These are phyloP conservation scores for Uria aalge DNA, from an alignment of 2,113 vertebrate species.

Conservation along the genomic window DNA sequence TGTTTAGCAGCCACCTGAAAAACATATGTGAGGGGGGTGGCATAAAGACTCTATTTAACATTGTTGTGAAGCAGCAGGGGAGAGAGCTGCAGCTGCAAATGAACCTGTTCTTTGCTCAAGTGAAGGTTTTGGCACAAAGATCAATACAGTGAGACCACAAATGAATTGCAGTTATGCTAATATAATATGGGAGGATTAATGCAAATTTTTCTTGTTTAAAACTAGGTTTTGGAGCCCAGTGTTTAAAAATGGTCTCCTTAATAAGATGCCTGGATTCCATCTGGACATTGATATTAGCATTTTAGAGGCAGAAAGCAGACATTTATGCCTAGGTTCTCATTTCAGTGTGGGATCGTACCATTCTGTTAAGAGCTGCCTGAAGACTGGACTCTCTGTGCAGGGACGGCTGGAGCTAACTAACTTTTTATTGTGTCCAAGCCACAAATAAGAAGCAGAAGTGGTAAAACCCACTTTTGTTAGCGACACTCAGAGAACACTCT, in stretches of 20 bases:
- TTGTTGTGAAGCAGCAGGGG: not conserved
- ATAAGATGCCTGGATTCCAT: not conserved
- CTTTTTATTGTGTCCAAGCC: not conserved
- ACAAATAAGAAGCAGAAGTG: not conserved
- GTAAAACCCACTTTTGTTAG: not conserved
- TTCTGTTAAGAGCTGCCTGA: not conserved
- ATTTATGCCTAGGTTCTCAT: not conserved
- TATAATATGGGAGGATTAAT: not conserved
- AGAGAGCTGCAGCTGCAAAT: not conserved
- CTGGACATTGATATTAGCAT: not conserved
- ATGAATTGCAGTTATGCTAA: not conserved
- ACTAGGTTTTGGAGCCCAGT: not conserved
- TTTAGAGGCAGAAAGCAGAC: not conserved
- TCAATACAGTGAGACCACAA: not conserved
- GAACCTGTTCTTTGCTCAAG: not conserved
- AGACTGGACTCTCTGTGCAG: not conserved
- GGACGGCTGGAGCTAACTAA: not conserved
- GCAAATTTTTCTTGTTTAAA: not conserved
- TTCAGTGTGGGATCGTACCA: not conserved
- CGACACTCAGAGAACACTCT: not conserved
- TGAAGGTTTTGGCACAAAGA: not conserved
- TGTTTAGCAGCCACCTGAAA: conserved; percentile 6
- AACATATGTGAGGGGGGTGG: not conserved
- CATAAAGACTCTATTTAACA: not conserved
- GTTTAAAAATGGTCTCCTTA: not conserved